These are phyloP conservation scores for Linurgus olivaceus DNA, from an alignment of 2,797 vertebrate species.

Conservation along the genomic window DNA sequence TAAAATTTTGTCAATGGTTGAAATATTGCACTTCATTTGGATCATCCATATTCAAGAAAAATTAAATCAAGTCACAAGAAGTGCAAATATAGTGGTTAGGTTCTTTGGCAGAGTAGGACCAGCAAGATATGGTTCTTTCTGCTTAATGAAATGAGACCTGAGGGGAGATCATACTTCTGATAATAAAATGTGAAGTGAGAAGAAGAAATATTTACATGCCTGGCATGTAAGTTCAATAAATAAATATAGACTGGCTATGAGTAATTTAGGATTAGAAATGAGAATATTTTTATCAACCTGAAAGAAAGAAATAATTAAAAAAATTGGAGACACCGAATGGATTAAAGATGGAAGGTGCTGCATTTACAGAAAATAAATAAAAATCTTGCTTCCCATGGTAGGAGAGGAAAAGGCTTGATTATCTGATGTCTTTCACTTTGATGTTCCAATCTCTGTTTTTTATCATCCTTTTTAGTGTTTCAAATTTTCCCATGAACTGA, in stretches of 20 bases:
- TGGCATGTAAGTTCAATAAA: background rate
- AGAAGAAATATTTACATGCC: background rate
- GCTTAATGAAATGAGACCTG: background rate
- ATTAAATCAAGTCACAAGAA: background rate
- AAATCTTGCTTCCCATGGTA: background rate
- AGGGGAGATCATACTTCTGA: background rate
- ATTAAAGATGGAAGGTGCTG: background rate
- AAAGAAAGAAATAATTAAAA: background rate
- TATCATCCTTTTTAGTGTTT: background rate
- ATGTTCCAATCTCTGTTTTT: background rate
- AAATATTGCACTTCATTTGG: background rate
- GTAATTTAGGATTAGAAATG: background rate
- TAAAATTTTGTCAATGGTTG: background rate
- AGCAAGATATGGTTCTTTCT: background rate
- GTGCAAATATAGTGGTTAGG: background rate
- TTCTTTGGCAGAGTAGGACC: background rate
- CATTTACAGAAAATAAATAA: background rate
- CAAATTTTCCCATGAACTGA: background rate
- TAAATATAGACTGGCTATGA: background rate
- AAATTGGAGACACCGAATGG: background rate
- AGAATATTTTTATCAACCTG: background rate
- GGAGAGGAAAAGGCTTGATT: background rate
- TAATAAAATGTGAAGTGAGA: background rate
- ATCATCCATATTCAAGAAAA: background rate
- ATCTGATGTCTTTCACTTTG: background rate